Evolutionary conservation across 2,797 vertebrate genomes (phyloP), one percentile per base, ranked within the genome.

Genomic region (Onychomys leucogaster): DNA sequence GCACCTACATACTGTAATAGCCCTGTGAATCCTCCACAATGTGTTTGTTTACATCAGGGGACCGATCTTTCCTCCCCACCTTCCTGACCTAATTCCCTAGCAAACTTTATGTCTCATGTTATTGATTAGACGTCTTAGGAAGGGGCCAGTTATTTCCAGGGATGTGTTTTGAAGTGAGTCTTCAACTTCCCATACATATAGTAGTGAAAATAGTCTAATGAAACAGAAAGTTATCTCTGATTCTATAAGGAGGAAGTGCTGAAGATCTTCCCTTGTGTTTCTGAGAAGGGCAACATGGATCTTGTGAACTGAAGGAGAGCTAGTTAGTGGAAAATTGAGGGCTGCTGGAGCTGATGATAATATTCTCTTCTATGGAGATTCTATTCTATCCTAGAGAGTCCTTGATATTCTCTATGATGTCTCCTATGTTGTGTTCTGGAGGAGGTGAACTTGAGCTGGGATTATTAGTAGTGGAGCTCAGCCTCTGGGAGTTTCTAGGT

Each of bases 71-170:
- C 37, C n/a, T 57, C 13, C 9, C 5, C 41, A 6, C 75, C 46
- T 59, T 46, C 84, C 43, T 63, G 80, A 84, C 65, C 46, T 91
- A 14, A 84, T 93, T 95, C 37, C 49, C 57, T 29, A 83, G 63
- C 61, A 87, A 84, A 9, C 4, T 76, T 90, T 67, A 43, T 87
- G 11, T 61, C 93, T 95, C 43, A 67, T 59, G 6, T 61, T 32
- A 59, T 76, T 71, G 19, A 77, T 41, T 63, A 77, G 57, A 29
- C 11, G 7, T 65, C 85, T 90, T 37, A 84, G 94, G 63, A 52
- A n/a, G 49, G 11, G 63, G 90, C 41, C 46, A 94, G n/a, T 49
- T 23, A 78, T 63, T 87, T 27, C 65, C 77, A 78, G 59, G 55
- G 76, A 23, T 34, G 49, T 52, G 59, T n/a, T 85, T 81, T n/a